Evolutionary conservation across 1,140 invertebrate genomes (phyloP).

Genomic region (Caenorhabditis brenneri): DNA sequence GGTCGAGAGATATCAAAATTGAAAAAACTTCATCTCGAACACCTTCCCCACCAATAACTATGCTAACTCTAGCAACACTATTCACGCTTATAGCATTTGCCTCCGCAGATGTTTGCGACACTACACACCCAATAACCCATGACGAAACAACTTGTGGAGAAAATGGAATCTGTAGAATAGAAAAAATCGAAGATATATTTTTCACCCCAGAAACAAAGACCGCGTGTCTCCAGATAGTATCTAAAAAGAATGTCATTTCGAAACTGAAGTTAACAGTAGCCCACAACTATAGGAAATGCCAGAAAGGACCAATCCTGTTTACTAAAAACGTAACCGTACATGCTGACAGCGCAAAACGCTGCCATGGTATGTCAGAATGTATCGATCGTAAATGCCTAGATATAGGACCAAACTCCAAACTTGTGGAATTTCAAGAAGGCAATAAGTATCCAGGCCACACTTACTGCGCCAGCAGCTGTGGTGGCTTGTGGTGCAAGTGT

Average conservation of each 20-base stretch:
- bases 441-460: not conserved
- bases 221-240: too few species aligned
- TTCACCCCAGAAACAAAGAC: too few species aligned
- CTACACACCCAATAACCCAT: too few species aligned
- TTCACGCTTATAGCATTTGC: too few species aligned
- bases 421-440: not conserved
- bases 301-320: too few species aligned
- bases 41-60: not conserved
- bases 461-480: not conserved
- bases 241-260: too few species aligned
- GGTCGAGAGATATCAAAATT: not conserved
- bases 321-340: not conserved
- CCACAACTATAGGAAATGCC: not conserved
- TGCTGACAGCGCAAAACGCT: not conserved
- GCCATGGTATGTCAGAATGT: not conserved
- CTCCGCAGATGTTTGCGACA: too few species aligned
- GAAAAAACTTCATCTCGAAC: not conserved
- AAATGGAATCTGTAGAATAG: too few species aligned
- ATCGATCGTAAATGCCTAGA: not conserved
- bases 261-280: too few species aligned
- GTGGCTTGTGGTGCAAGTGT: not conserved
- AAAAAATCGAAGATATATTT: too few species aligned
- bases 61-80: too few species aligned
- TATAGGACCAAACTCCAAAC: not conserved
- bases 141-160: too few species aligned